Evolutionary conservation across 2,797 vertebrate genomes (phyloP), one percentile per base, ranked within the genome.

Genomic region (Heliangelus exortis): DNA sequence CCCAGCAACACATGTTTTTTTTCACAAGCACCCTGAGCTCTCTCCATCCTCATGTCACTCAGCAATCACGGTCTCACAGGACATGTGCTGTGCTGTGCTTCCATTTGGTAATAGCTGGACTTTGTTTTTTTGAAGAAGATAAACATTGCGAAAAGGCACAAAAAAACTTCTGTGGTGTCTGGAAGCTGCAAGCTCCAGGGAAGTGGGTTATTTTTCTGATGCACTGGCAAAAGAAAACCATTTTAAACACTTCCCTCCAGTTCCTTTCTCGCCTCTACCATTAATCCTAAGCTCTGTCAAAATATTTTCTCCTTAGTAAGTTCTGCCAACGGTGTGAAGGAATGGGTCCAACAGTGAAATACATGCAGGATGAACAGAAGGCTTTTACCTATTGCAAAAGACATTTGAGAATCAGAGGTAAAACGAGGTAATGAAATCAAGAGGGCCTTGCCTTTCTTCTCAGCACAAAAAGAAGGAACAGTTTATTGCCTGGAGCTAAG

Each of bases 251-350:
- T 96, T 82, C 48, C 13, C 94, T 93, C 69, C 69, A 92, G 83
- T 82, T 95, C 74, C 84, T 84, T 94, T 90, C 84, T 90, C 85
- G 94, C 81, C 77, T 90, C 86, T 55, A 84, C 57, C 65, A 94
- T 71, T 68, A 83, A 79, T 85, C 53, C 41, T 92, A 90, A 95
- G 89, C 34, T 76, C 68, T 96, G 92, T 95, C 90, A 95, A 94
- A 96, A 96, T 93, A 93, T 95, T 96, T 94, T 71, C 63, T 84
- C 57, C 53, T 54, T 84, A 87, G 74, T 20, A 45, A 79, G 31
- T 67, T 91, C 92, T 96, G 94, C 90, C 95, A 95, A 10, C 31
- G 71, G 59, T 65, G 71, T 1, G 36, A 89, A 3, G 6, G 90
- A 89, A 93, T 47, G 7, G 3, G 54, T 83, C 93, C 93, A 95